phyloP scores from a whole-genome alignment of 2,113 vertebrate genomes.

The Podarcis cretensis region DNA sequence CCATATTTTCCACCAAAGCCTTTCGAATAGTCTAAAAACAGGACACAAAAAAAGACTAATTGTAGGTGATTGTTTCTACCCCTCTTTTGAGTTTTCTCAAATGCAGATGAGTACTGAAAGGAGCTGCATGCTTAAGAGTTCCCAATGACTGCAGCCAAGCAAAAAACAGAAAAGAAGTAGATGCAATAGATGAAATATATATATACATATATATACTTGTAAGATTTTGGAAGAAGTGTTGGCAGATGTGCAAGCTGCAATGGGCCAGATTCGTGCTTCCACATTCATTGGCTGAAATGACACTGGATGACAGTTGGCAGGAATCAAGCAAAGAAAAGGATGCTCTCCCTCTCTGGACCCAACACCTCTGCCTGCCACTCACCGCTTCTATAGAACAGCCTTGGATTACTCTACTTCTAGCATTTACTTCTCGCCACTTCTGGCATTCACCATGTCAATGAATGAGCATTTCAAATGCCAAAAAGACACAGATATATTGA shows the following conservation, averaged over 20 bases:
- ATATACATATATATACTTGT: not conserved
- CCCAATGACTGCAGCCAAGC: slow-evolving; percentile 40
- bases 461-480: not conserved
- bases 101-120: not conserved
- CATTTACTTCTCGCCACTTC: not conserved
- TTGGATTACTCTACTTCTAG: slow-evolving; percentile 7
- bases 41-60: not conserved
- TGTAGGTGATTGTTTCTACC: not conserved
- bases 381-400: slow-evolving; percentile 67
- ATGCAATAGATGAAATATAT: slow-evolving; percentile 27
- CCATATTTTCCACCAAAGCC: slow-evolving; percentile 97
- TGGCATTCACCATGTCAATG: not conserved
- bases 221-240: slow-evolving; percentile 12
- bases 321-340: slow-evolving; percentile 55
- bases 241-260: slow-evolving; percentile 35
- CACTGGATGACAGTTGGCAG: slow-evolving; percentile 31
- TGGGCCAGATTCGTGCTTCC: slow-evolving; percentile 44
- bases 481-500: not conserved
- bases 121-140: slow-evolving; percentile 51
- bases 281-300: slow-evolving; percentile 22
- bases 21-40: slow-evolving; percentile 89
- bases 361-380: slow-evolving; percentile 13
- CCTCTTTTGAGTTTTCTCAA: not conserved
- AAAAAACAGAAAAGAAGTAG: slow-evolving; percentile 30
- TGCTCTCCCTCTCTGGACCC: slow-evolving; percentile 32